Base-by-base conservation (phyloP, 2,797 vertebrate genomes). In the Furcifer pardalis region DNA sequence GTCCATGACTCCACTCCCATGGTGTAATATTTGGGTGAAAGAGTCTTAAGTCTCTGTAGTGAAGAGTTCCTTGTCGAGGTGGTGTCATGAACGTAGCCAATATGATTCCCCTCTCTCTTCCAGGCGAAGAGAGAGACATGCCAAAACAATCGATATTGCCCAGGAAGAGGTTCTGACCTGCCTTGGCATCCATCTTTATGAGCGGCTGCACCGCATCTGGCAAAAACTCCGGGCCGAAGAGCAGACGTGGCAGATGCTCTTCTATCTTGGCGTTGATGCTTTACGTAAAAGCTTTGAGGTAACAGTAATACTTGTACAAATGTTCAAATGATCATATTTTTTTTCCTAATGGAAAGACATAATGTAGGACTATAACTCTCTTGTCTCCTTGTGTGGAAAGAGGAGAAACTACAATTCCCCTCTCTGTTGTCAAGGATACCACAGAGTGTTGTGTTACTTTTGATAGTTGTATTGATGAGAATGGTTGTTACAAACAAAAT, bases 111-210 rank as follows among this genome's bases (percentile, higher is more conserved):
- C 69, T 42, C 21, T 13, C 5, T 40, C 85, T 37, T 86, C 88
- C 91, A 99, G 98, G 89, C 96, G 97, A 79, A 97, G 98, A 93
- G 98, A 99, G 94, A 97, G 98, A 84, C 98, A 99, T 84, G 98
- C 98, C 81, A 99, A 99, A 95, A 99, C 98, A 84, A 99, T 99
- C 91, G 98, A 99, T 82, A 97, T 99, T 83, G 98, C 98, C 89
- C 98, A 99, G 95, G 98, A 99, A 94, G 98, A 99, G 94, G 98
- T 99, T 89, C 95, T 99, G 87, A 99, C 98, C 75, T 99, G 98
- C 94, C 94, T 99, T 93, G 98, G 98, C 46, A 99, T 99, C 95
- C 98, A 99, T 90, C 97, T 99, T 30, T 99, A 98, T 35, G 98
- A 99, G 94, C 96, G 98, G 86, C 94, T 99, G 87, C 98, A 99